These are phyloP conservation scores for Dryobotodes eremita DNA, from an alignment of 2,888 invertebrate genomes.

Conservation along the genomic window DNA sequence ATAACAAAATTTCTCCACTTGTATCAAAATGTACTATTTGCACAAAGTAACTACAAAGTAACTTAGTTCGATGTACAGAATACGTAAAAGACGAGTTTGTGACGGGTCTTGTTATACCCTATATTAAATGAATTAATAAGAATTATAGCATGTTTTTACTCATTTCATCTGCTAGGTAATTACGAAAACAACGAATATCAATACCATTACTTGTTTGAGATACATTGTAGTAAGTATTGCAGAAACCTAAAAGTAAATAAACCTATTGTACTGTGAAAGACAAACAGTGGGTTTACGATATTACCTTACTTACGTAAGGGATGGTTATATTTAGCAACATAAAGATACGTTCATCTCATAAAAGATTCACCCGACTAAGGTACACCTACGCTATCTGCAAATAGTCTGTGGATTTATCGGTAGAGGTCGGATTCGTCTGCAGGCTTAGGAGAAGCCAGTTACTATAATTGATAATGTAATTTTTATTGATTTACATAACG, in stretches of 20 bases:
- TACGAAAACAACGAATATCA: neutral
- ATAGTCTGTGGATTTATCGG: neutral
- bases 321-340: neutral
- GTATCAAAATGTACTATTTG: too few species aligned
- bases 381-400: neutral
- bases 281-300: neutral
- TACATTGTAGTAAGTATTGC: neutral
- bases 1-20: too few species aligned
- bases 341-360: neutral
- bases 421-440: neutral
- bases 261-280: neutral
- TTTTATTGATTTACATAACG: too few species aligned
- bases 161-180: neutral
- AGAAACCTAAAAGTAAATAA: neutral
- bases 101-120: too few species aligned
- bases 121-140: neutral
- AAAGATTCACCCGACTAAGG: neutral
- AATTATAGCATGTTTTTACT: neutral
- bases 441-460: too few species aligned
- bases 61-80: too few species aligned
- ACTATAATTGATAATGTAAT: too few species aligned
- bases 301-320: neutral
- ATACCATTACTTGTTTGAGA: neutral
- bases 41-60: too few species aligned
- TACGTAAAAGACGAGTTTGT: too few species aligned